A percentile compares a stretch with the other conserved stretches of the same genome.
These are phyloP conservation scores for Crotophaga sulcirostris DNA, from an alignment of 2,113 vertebrate genomes.

Conservation along the genomic window DNA sequence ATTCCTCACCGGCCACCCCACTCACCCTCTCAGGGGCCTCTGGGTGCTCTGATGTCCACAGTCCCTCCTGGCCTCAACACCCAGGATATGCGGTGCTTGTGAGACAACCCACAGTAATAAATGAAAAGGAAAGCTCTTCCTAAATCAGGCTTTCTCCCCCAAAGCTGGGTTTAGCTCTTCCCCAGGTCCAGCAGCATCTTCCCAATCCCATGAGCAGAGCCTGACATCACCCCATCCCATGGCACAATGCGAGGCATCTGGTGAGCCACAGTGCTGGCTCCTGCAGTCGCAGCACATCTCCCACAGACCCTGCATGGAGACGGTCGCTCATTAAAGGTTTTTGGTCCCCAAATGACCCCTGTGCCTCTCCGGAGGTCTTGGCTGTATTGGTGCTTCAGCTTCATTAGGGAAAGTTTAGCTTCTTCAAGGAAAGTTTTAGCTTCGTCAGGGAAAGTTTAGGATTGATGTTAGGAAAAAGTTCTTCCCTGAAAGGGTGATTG, in stretches of 20 bases:
- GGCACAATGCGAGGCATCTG: not conserved
- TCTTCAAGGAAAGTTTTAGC: too few species aligned
- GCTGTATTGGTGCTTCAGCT: too few species aligned
- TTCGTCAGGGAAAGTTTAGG: too few species aligned
- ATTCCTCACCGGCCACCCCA: not conserved
- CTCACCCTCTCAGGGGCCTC: too few species aligned
- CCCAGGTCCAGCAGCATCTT: not conserved
- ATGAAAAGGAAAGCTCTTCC: not conserved
- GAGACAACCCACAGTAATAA: fast-evolving
- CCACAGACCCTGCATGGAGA: not conserved
- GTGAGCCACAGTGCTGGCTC: not conserved
- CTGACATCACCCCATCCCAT: not conserved
- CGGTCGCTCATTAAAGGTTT: not conserved
- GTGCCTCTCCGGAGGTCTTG: not conserved
- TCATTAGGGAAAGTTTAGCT: too few species aligned
- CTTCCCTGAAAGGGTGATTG: too few species aligned
- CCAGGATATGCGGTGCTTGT: fast-evolving
- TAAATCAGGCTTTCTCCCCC: not conserved
- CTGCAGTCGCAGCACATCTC: not conserved
- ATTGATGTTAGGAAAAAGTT: too few species aligned
- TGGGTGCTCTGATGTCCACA: not conserved
- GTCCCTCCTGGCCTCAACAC: not conserved
- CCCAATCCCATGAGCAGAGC: too few species aligned
- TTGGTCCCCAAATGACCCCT: not conserved
- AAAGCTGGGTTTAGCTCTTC: not conserved